These are phyloP conservation scores for Periophthalmodon schlosseri DNA, from an alignment of 2,113 vertebrate species.

Conservation along the genomic window DNA sequence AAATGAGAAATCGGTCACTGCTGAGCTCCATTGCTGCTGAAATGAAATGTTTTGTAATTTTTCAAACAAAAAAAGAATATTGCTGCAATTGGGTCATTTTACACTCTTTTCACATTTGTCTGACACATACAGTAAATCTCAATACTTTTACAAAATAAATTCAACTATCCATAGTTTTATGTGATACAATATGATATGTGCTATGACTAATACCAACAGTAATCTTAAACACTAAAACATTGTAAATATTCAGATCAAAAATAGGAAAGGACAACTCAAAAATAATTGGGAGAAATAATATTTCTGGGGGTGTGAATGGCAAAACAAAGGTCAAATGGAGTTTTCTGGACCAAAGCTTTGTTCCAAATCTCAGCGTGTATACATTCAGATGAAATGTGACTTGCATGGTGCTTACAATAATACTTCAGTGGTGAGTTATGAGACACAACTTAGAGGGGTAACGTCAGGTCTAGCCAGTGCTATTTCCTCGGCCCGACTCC, in stretches of 20 bases:
- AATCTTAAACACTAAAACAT: neutral
- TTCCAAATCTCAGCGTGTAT: neutral
- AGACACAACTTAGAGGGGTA: slow-evolving; percentile 32
- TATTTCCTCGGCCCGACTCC: slow-evolving; percentile 52
- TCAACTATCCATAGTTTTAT: no score
- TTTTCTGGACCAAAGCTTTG: slow-evolving; percentile 18
- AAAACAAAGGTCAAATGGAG: slow-evolving; percentile 40
- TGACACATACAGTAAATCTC: no score
- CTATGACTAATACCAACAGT: neutral
- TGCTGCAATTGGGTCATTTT: no score
- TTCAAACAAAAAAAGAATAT: no score
- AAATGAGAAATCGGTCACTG: no score
- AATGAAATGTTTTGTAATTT: no score
- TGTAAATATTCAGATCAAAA: slow-evolving; percentile 23
- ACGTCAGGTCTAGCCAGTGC: slow-evolving; percentile 51
- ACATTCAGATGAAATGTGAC: slow-evolving; percentile 25
- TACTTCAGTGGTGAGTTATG: slow-evolving; percentile 54
- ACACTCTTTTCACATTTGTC: no score
- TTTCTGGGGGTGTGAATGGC: slow-evolving; percentile 6
- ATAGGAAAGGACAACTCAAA: neutral
- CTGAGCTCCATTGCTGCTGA: no score
- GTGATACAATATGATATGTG: no score
- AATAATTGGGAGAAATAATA: neutral
- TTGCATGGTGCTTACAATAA: slow-evolving; percentile 39
- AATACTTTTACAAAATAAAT: no score